Conservation (phyloP, 2,888 invertebrate species). For the Coecobrya sp. region DNA sequence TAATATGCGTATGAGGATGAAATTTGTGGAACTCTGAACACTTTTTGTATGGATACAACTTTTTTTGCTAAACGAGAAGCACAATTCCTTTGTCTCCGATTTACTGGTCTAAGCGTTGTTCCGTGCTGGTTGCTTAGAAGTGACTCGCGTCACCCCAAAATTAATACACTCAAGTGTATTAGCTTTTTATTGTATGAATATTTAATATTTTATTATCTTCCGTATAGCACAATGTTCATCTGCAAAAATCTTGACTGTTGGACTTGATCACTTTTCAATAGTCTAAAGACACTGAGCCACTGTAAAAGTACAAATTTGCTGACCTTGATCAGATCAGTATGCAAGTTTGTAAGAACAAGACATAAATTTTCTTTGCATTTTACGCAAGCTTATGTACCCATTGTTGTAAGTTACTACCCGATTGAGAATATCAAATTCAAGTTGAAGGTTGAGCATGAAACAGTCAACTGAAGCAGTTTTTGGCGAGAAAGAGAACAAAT, state of each 20-base stretch:
- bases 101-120: neutral
- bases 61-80: neutral
- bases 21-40: neutral
- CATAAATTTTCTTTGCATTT: no score
- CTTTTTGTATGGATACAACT: conserved; percentile 28
- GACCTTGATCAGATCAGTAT: no score
- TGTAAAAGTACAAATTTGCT: no score
- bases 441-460: conserved; percentile 51
- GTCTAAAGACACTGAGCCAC: no score
- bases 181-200: neutral
- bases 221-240: no score
- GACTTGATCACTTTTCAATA: no score
- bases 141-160: neutral
- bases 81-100: conserved; percentile 15
- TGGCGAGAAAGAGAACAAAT: no score
- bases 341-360: no score
- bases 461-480: neutral
- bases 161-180: neutral
- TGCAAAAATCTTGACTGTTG: no score
- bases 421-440: conserved; percentile 17
- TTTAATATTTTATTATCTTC: no score
- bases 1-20: conserved; percentile 16
- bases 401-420: no score
- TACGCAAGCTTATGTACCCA: no score
- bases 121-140: neutral